Evolutionary conservation across 2,113 vertebrate species (phyloP), one percentile per base, ranked within the genome.

Genomic region (Lepidothrix coronata): DNA sequence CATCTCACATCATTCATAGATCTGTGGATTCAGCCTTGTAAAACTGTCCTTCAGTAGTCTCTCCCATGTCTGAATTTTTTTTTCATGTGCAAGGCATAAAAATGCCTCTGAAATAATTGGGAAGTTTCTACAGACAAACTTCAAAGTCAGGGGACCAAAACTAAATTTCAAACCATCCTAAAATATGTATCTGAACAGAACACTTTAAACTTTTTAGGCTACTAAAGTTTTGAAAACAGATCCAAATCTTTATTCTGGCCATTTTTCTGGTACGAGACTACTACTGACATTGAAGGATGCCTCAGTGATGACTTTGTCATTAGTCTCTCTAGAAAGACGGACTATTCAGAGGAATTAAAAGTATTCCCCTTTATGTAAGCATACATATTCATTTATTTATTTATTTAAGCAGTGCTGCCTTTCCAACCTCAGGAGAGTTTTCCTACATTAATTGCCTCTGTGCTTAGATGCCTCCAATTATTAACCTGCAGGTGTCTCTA

Each of bases 401-500:
- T 95, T 95, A 94, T 97, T 96, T 95, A 68, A 96, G 46, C 46
- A 25, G 55, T 57, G 20, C 25, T 89, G 91, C 88, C 79, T 97
- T 96, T 94, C 70, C 82, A 94, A 5, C 91, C 95, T 95, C 96
- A 58, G 91, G 97, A 97, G 93, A 95, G 51, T 95, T 96, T 95
- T 89, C 78, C 58, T 91, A 4, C 97, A 98, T 98, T 98, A 98
- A 98, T 98, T 98, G 97, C 97, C 95, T 98, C 97, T 98, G 97
- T 97, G 95, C 96, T 98, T 97, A 98, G 97, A 98, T 98, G 97
- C 93, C 85, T 97, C 94, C 98, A 98, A 98, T 98, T 98, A 98
- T 98, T 98, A 98, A 97, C 96, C 96, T 97, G 97, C 98, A 98
- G 98, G 98, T 98, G 97, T 96, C 95, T 98, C 95, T 98, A 98